Percentiles rank a stretch among this genome's conserved stretches.
phyloP scores from a whole-genome alignment of 2,797 vertebrate genomes.

The Schizopygopsis pylzovi region DNA sequence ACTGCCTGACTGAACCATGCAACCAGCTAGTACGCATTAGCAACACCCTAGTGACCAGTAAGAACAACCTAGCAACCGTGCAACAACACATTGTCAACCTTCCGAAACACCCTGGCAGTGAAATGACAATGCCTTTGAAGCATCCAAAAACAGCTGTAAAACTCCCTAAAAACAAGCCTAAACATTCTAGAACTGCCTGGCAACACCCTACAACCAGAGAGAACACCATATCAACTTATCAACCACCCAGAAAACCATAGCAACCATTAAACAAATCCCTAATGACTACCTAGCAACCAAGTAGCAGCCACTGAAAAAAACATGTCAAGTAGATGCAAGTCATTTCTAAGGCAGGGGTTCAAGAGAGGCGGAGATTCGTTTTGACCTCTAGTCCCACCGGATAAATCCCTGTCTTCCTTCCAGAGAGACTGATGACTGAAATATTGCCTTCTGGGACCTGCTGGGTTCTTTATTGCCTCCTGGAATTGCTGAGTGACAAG shows the following conservation, averaged over 20 bases:
- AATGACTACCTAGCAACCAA: background rate
- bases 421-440: slow-evolving; percentile 60
- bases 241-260: background rate
- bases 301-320: background rate
- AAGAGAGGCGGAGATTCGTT: slow-evolving; percentile 33
- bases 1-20: too few relatives aligned
- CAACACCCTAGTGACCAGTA: background rate
- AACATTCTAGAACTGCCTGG: background rate
- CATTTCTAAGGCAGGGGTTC: slow-evolving; percentile 31
- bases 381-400: slow-evolving; percentile 64
- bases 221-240: background rate
- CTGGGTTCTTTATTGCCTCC: slow-evolving; percentile 57
- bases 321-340: background rate
- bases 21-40: too few relatives aligned
- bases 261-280: background rate
- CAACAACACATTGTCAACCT: background rate
- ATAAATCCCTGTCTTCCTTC: slow-evolving; percentile 54
- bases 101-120: background rate
- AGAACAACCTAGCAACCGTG: too few relatives aligned
- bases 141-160: background rate
- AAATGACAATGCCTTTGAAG: background rate
- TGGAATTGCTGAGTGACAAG: slow-evolving; percentile 62
- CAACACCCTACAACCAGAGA: background rate
- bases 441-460: slow-evolving; percentile 53
- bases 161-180: background rate